These are phyloP conservation scores for Pilophorus perplexus DNA, from an alignment of 2,888 invertebrate genomes.

Conservation along the genomic window DNA sequence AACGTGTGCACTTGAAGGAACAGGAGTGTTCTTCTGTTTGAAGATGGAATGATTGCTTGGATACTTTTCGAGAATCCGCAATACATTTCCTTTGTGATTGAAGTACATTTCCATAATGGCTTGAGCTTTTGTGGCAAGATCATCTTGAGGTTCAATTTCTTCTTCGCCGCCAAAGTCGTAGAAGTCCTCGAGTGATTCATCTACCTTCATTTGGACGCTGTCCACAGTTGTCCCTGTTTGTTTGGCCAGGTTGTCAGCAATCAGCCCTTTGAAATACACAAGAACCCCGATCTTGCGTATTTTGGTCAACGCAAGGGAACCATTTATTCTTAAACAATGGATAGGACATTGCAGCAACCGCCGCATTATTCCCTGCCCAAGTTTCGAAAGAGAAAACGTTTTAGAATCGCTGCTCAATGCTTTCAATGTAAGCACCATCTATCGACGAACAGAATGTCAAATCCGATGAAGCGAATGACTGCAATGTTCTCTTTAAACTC, in stretches of 20 bases:
- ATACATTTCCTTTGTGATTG: neutral
- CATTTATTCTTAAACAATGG: no score
- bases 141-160: neutral
- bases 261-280: no score
- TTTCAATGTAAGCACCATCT: slow-evolving; percentile 30
- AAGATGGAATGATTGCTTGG: neutral
- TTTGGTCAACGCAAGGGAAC: no score
- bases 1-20: slow-evolving; percentile 28
- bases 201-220: neutral
- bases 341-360: no score
- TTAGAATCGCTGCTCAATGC: slow-evolving; percentile 8
- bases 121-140: slow-evolving; percentile 17
- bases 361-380: slow-evolving; percentile 19
- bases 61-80: slow-evolving; percentile 2
- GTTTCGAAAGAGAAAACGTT: slow-evolving; percentile 11
- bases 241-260: no score
- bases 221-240: neutral
- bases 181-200: slow-evolving; percentile 19
- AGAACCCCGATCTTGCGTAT: no score
- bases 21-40: slow-evolving; percentile 12
- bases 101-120: slow-evolving; percentile 7
- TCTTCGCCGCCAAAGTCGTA: slow-evolving; percentile 18
- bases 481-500: neutral
- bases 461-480: slow-evolving; percentile 19
- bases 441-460: slow-evolving; percentile 20